phyloP scores from a whole-genome alignment of 2,797 vertebrate species.

The Numenius phaeopus region DNA sequence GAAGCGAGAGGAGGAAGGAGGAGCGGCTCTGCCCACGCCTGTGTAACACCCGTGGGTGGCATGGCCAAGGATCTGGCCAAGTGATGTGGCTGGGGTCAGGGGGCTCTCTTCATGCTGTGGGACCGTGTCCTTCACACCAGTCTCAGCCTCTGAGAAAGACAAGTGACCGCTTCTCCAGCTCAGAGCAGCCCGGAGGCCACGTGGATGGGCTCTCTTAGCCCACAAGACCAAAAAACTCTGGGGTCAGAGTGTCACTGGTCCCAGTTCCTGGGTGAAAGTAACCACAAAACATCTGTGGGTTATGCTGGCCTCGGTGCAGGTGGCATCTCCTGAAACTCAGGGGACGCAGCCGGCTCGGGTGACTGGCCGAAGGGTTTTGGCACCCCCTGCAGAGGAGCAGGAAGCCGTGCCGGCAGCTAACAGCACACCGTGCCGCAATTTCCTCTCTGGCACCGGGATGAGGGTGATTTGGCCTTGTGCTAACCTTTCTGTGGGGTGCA shows the following conservation, averaged over 20 bases:
- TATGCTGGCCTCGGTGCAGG: fast-evolving
- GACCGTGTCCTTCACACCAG: fast-evolving
- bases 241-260: fast-evolving
- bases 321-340: background rate
- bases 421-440: fast-evolving
- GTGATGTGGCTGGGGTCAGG: background rate
- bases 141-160: background rate
- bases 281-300: fast-evolving
- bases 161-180: background rate
- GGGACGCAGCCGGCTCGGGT: background rate
- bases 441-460: fast-evolving
- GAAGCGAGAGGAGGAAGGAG: background rate
- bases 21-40: fast-evolving
- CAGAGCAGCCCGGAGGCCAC: background rate
- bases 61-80: fast-evolving
- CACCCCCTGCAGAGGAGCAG: constrained; percentile 64
- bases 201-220: fast-evolving
- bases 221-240: fast-evolving
- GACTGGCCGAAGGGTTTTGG: background rate
- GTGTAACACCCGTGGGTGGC: background rate
- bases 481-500: background rate
- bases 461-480: background rate
- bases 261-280: fast-evolving
- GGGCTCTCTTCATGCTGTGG: fast-evolving
- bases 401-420: background rate